Evolutionary conservation across 23 tunicate genomes (phyloP).

Genomic region (Diplosoma virens): DNA sequence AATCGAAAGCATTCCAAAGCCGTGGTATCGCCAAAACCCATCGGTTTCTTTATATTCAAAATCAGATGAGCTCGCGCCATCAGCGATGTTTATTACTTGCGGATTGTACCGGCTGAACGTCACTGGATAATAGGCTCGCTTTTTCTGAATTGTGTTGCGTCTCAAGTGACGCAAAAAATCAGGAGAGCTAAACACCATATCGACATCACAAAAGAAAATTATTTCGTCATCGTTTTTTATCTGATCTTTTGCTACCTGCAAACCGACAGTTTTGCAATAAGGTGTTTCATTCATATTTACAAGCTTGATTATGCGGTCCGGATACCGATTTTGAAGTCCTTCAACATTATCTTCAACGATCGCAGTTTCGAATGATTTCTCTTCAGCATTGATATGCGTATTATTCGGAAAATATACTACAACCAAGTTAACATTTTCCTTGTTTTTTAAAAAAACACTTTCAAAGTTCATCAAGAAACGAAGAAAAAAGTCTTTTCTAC

Average conservation of each 20-base stretch:
- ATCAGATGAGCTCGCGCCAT: constrained; percentile 1
- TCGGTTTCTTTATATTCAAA: constrained; percentile 45
- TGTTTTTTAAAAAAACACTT: constrained; percentile 34
- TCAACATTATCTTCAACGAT: no score
- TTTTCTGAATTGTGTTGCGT: constrained; percentile 53
- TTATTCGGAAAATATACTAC: constrained; percentile 39
- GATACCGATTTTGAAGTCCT: no score
- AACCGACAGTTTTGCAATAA: constrained; percentile 59
- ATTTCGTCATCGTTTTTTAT: constrained; percentile 43
- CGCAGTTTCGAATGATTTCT: no score
- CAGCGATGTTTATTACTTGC: constrained; percentile 34
- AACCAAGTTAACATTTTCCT: constrained; percentile 50
- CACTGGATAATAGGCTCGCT: constrained; percentile 75
- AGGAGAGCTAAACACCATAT: constrained; percentile 42
- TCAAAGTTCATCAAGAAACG: constrained; percentile 68
- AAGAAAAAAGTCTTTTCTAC: constrained; percentile 51
- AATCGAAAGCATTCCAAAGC: constrained; percentile 88
- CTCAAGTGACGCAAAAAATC: no score
- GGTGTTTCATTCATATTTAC: no score
- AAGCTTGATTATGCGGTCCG: no score
- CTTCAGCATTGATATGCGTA: neutral
- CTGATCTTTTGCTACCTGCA: constrained; percentile 18
- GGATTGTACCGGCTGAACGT: constrained; percentile 91
- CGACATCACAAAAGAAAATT: constrained; percentile 89
- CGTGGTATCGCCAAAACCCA: constrained; percentile 84